Base-by-base conservation (phyloP, 2,888 invertebrate genomes). In the Torymus auratus region DNA sequence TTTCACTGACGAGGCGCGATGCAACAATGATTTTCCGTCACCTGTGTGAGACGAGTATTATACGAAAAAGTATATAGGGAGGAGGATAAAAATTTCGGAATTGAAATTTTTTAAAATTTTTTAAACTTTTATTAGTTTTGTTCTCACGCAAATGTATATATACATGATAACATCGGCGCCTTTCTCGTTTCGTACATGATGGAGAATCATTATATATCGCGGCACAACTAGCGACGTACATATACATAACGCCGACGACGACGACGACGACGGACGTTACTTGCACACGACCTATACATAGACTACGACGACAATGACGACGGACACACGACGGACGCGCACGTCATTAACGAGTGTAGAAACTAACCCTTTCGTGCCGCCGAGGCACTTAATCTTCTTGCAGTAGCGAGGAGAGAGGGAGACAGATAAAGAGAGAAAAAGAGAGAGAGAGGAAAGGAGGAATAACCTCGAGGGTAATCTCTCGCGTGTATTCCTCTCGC, bases 381-480 rank as follows among this genome's bases (percentile, higher is more conserved):
- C 56, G 52, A n/a, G 55, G 61, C 62, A 70, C 72, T 78, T 60
- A 61, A 78, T 78, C 62, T 62, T 76, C 72, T 67, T 67, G n/a
- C 56, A 72, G 67, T 41, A 41, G 41, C 41, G 41, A 72, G 5
- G 2, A 72, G n/a, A 62, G 14, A 1, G 56, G 41, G 28, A 53
- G 41, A 12, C 2, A 65, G 65, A 65, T 10, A 65, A 17, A 50
- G 72, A 23, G 53, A 53, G 20, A 50, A 14, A 17, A 7, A 20
- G 28, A 56, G 69, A 15, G 15, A 55, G 69, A 53, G 41, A 60
- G 62, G 56, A 52, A 71, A 69, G 70, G 77, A 70, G 78, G 72
- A 78, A 78, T 78, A 72, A 78, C 78, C 72, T 78, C 72, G 67
- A 41, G 65, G 28, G 64, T 74, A 71, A 71, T 71, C 71, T 60